phyloP scores from a whole-genome alignment of 2,113 vertebrate species.

The Lipotes vexillifer region DNA sequence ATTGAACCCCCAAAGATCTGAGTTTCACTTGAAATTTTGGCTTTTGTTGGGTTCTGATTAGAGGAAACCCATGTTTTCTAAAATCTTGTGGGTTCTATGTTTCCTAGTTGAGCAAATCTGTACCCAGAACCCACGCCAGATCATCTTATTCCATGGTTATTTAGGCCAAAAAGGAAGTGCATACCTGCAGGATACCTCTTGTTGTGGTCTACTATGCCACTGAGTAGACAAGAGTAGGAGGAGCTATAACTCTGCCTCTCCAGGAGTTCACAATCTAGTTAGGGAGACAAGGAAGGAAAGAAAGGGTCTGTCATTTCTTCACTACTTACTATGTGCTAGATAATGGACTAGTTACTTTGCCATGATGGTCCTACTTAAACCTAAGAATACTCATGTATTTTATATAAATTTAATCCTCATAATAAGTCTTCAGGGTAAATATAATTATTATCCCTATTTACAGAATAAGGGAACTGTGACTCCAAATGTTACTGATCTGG shows the following conservation, averaged over 20 bases:
- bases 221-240: neutral
- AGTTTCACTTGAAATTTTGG: conserved; percentile 32
- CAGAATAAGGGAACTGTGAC: neutral
- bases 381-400: neutral
- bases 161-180: neutral
- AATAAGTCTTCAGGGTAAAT: neutral
- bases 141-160: neutral
- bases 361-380: neutral
- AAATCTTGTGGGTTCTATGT: neutral
- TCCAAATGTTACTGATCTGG: neutral
- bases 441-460: neutral
- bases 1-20: neutral
- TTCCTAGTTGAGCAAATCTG: neutral
- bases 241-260: fast-evolving
- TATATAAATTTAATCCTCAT: neutral
- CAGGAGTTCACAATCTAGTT: neutral
- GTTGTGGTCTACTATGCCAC: fast-evolving
- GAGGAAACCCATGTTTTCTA: neutral
- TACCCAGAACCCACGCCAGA: neutral
- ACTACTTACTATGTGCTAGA: neutral
- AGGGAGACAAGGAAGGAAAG: neutral
- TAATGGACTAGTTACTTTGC: neutral
- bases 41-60: neutral
- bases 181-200: neutral
- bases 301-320: neutral